Conservation (phyloP, 2,113 vertebrate species). For the Callorhinus ursinus region DNA sequence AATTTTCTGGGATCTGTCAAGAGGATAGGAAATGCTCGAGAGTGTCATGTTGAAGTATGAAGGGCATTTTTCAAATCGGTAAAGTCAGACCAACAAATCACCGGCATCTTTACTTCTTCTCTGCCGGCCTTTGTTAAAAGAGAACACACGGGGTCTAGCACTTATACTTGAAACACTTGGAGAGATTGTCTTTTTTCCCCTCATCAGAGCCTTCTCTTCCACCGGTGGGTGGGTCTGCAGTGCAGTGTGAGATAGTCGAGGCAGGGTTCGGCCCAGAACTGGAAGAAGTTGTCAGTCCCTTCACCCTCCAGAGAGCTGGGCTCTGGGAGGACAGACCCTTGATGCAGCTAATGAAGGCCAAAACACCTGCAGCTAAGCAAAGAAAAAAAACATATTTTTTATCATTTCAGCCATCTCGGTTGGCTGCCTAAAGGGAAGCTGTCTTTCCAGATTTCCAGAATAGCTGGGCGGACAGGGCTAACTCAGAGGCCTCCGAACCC, state of each 20-base stretch:
- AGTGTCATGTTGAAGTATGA: background rate
- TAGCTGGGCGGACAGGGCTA: background rate
- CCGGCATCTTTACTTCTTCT: background rate
- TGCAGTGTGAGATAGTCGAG: fast-evolving
- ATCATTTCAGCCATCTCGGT: background rate
- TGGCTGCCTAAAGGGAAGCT: background rate
- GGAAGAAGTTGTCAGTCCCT: background rate
- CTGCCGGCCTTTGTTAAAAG: background rate
- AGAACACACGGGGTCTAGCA: background rate
- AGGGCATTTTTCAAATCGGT: background rate
- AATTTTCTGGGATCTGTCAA: background rate
- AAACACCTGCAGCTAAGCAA: background rate
- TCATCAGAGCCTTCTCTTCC: background rate
- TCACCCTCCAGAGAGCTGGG: background rate
- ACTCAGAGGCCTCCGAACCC: background rate
- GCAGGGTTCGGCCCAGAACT: background rate
- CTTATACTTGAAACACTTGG: background rate
- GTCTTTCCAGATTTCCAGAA: background rate
- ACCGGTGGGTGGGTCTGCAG: background rate
- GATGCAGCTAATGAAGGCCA: background rate
- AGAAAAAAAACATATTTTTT: background rate
- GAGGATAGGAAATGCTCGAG: background rate
- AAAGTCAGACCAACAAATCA: background rate
- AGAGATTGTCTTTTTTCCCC: background rate
- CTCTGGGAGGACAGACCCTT: background rate